These are phyloP conservation scores for Montipora foliosa DNA, from an alignment of 64 coral and sea anemone genomes.

Conservation along the genomic window DNA sequence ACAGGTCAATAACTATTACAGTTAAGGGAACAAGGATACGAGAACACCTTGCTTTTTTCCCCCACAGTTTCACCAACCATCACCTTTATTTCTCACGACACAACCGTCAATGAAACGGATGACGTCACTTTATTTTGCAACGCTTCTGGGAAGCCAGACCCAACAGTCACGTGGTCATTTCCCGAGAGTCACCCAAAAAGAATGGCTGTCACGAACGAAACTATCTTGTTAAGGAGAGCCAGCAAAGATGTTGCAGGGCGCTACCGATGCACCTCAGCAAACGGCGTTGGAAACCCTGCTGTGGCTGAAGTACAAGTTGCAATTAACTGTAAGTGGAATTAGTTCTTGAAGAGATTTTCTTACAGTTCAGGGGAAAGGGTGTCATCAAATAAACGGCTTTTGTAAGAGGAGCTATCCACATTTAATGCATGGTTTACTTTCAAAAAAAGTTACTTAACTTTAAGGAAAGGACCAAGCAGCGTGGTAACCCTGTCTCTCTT, in stretches of 20 bases:
- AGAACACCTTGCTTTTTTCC: no score
- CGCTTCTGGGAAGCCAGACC: conserved; percentile 21
- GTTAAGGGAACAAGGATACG: no score
- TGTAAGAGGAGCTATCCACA: no score
- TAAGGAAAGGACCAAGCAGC: no score
- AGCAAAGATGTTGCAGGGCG: not conserved
- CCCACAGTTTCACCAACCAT: conserved; percentile 2
- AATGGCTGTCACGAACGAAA: not conserved
- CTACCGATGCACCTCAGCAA: conserved; percentile 8
- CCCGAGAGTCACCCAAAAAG: no score
- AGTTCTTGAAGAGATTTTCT: not conserved
- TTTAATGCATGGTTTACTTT: no score
- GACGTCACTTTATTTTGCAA: conserved; percentile 39
- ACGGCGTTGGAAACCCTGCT: not conserved
- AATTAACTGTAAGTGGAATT: conserved; percentile 13
- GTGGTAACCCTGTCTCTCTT: no score
- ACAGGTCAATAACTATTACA: no score
- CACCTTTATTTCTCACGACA: not conserved
- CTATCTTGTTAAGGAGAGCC: not conserved
- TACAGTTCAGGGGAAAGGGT: no score
- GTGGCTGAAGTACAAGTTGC: not conserved
- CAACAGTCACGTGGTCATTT: conserved; percentile 31
- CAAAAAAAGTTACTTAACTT: no score
- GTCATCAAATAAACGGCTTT: no score
- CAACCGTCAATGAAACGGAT: conserved; percentile 24